phyloP scores from a whole-genome alignment of 2,113 vertebrate species.

The Fregata magnificens region DNA sequence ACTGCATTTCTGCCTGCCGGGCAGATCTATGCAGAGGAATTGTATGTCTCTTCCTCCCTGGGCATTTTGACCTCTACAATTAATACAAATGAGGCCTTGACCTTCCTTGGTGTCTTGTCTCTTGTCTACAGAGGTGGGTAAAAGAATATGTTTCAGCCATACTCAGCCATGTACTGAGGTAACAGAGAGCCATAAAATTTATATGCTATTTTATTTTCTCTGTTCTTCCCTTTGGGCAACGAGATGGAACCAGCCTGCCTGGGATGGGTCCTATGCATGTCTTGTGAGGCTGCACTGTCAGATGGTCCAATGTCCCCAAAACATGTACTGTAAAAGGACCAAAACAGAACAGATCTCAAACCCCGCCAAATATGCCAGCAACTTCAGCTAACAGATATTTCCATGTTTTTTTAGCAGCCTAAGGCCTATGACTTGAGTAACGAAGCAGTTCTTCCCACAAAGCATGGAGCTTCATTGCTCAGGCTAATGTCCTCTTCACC shows the following conservation, averaged over 20 bases:
- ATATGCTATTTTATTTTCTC: background rate
- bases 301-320: too few relatives aligned
- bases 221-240: background rate
- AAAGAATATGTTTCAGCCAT: background rate
- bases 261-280: background rate
- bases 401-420: background rate
- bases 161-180: background rate
- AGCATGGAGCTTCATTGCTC: background rate
- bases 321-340: background rate
- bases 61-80: background rate
- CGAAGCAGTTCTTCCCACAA: background rate
- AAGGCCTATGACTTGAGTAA: background rate
- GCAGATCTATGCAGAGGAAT: background rate
- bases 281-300: background rate
- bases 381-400: background rate
- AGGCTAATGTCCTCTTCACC: background rate
- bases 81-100: background rate
- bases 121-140: background rate
- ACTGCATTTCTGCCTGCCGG: background rate
- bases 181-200: background rate
- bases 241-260: background rate
- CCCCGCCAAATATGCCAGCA: rapidly evolving
- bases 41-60: background rate
- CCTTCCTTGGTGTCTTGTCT: background rate
- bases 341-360: background rate